Conservation (phyloP, 2,113 vertebrate species). For the Balaeniceps rex region DNA sequence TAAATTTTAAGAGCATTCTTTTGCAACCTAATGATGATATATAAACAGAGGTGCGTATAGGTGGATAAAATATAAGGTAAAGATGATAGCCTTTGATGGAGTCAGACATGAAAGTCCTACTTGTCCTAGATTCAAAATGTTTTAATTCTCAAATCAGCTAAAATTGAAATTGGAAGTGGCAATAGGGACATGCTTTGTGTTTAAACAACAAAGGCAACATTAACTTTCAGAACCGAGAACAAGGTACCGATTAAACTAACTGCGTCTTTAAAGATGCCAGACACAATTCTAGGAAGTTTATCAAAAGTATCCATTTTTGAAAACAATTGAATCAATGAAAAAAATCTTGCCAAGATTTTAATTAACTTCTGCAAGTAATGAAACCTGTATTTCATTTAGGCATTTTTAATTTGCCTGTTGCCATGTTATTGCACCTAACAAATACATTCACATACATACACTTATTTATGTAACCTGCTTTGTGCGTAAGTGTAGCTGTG, state of each 20-base stretch:
- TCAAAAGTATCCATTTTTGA: conserved; percentile 3
- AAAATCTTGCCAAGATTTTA: conserved; percentile 18
- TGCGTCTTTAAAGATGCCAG: neutral
- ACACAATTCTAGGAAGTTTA: conserved; percentile 58
- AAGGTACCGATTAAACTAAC: neutral
- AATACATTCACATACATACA: neutral
- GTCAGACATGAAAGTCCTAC: neutral
- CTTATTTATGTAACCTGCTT: neutral
- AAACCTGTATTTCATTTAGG: neutral
- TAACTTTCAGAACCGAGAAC: neutral
- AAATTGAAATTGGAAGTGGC: neutral
- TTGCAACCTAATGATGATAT: neutral
- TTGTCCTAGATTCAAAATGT: neutral
- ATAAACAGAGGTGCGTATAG: neutral
- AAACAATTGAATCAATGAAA: conserved; percentile 35
- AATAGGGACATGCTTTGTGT: neutral
- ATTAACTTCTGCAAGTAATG: conserved; percentile 13
- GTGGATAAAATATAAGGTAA: neutral
- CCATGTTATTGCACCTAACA: neutral
- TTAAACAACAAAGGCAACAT: conserved; percentile 12
- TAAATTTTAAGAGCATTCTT: neutral
- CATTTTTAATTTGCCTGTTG: neutral
- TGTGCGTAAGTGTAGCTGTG: neutral
- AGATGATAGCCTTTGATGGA: neutral
- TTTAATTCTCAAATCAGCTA: neutral